Conservation (phyloP, 2,888 invertebrate species). For the Noctua pronuba region DNA sequence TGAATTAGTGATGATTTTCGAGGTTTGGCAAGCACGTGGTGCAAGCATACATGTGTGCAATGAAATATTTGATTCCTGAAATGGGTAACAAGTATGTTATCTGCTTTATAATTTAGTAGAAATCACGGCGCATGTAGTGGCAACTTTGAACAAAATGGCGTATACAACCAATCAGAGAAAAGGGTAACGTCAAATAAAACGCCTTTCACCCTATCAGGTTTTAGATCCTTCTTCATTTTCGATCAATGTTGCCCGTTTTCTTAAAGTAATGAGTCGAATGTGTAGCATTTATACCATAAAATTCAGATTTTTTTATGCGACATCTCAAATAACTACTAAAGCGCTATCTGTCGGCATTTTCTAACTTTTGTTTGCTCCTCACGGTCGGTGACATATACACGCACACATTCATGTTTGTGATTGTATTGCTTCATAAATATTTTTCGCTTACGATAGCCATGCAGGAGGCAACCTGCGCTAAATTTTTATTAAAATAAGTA, state of each 20-base stretch:
- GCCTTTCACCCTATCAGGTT: slow-evolving; percentile 35
- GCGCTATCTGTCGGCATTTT: slow-evolving; percentile 74
- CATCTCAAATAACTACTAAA: slow-evolving; percentile 48
- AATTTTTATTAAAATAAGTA: slow-evolving; percentile 91
- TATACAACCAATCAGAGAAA: slow-evolving; percentile 17
- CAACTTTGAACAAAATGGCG: slow-evolving; percentile 1
- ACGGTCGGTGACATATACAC: slow-evolving; percentile 75
- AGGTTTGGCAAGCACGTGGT: not conserved
- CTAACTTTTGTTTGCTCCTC: slow-evolving; percentile 67
- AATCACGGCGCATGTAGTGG: not conserved
- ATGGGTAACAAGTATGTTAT: not conserved
- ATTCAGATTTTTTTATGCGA: slow-evolving; percentile 32
- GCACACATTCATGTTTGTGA: slow-evolving; percentile 85
- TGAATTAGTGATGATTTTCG: not conserved
- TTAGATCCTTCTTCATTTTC: not conserved
- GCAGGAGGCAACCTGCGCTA: slow-evolving; percentile 91
- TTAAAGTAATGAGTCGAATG: not conserved
- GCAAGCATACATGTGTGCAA: not conserved
- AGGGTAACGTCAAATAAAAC: not conserved
- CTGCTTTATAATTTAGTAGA: slow-evolving; percentile 40
- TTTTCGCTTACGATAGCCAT: slow-evolving; percentile 91
- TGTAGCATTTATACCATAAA: slow-evolving; percentile 48
- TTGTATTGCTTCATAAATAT: slow-evolving; percentile 89
- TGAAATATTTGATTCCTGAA: not conserved
- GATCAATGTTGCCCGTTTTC: slow-evolving; percentile 31